Evolutionary conservation across 2,888 invertebrate species (phyloP), one percentile per base, ranked within the genome.

Genomic region (Catocala nupta): DNA sequence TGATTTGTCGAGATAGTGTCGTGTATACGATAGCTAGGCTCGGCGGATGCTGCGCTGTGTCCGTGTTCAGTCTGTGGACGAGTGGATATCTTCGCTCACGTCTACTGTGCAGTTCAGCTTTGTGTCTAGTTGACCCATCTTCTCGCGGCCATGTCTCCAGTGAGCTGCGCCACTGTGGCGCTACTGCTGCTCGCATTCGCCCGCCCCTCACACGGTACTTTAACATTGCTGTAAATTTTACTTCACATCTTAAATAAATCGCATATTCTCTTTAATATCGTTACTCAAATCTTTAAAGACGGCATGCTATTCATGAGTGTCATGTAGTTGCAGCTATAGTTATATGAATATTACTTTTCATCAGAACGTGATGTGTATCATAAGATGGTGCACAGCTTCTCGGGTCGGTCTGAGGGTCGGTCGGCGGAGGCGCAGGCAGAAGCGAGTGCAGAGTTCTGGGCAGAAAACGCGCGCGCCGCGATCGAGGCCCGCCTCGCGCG

Each of bases 401-500:
- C 57, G 5, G 42, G 12, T 13, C 7, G 10, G 25, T 4, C 43
- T 13, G 0, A 33, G 25, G n/a, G 5, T 12, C 3, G 39, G 5
- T 10, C 53, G 13, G 42, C 10, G 42, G 16, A 33, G 1, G 52
- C 65, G 34, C 62, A 55, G 13, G 55, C 45, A 4, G 88, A 86
- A 58, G 43, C 63, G n/a, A 66, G 71, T 0, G 72, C 86, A 0
- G 82, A 87, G 8, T 94, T 88, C 80, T 96, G 96, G 95, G 82
- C 81, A 12, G 75, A 75, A 0, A 81, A 94, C 59, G 96, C 95
- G 0, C 88, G 88, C 55, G 83, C 85, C 5, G 90, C 82, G 4
- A 84, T 95, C 43, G 73, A 80, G 9, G 79, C 84, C 54, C 90
- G 94, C 11, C 63, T 73, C 12, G 59, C 63, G 6, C 67, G 63